Evolutionary conservation across 2,888 invertebrate genomes (phyloP).

Genomic region (Oscheius sp.): DNA sequence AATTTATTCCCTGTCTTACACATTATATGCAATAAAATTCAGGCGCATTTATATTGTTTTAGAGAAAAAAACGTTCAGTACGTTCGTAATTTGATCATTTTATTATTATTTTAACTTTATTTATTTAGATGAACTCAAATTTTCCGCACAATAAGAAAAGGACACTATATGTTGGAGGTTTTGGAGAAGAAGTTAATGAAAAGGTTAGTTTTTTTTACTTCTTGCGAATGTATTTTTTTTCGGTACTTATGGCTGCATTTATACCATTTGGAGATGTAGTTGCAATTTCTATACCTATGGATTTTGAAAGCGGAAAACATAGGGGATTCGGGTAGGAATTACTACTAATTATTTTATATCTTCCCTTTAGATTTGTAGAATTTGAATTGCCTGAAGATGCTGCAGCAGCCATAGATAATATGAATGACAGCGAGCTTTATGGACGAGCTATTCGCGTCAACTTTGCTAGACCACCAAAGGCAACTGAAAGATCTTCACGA

Average conservation of each 20-base stretch:
- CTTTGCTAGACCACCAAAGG: constrained; percentile 93
- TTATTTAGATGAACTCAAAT: constrained; percentile 47
- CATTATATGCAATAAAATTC: not conserved
- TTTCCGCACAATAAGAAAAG: constrained; percentile 70
- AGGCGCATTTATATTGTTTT: not conserved
- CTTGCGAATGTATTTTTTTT: not conserved
- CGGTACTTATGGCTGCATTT: constrained; percentile 86
- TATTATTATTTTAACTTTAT: not conserved
- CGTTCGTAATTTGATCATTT: not conserved
- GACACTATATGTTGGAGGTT: constrained; percentile 72
- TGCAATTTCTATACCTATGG: constrained; percentile 96
- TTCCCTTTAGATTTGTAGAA: constrained; percentile 90
- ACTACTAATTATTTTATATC: not conserved
- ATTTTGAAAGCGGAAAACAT: constrained; percentile 82
- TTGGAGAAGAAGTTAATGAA: constrained; percentile 88
- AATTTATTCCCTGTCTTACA: not conserved
- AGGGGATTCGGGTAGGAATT: constrained; percentile 64
- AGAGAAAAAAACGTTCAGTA: not conserved
- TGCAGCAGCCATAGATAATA: constrained; percentile 97
- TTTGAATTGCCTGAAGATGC: constrained; percentile 97
- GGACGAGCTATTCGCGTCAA: constrained; percentile 78
- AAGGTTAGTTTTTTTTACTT: constrained; percentile 74
- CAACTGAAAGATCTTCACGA: constrained; percentile 82
- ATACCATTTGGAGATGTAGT: constrained; percentile 97
- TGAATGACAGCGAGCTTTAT: constrained; percentile 98